phyloP scores from a whole-genome alignment of 2,113 vertebrate species.

The Felis catus region DNA sequence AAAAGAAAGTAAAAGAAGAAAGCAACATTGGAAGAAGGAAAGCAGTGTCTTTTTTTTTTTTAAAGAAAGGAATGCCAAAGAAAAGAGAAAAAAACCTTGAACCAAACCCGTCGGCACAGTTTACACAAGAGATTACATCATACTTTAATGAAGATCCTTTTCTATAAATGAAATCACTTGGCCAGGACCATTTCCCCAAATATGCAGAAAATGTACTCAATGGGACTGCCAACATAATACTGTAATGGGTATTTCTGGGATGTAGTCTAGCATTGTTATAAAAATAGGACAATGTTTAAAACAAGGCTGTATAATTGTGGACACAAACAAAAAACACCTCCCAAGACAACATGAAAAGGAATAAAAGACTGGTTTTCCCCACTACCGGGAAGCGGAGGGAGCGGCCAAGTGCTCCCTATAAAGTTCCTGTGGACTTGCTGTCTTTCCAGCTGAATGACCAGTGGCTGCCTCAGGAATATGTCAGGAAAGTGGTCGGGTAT shows the following conservation, averaged over 20 bases:
- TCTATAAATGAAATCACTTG: slow-evolving; percentile 52
- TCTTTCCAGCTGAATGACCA: neutral
- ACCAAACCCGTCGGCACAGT: neutral
- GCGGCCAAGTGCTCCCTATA: no score
- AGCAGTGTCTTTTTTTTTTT: neutral
- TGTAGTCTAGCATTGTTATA: neutral
- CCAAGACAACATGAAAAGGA: neutral
- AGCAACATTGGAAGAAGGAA: neutral
- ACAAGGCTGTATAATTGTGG: neutral
- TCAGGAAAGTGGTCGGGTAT: neutral
- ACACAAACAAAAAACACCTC: neutral
- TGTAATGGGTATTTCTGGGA: neutral
- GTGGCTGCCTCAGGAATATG: neutral
- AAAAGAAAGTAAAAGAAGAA: neutral
- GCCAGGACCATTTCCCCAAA: slow-evolving; percentile 18
- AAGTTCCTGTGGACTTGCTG: neutral
- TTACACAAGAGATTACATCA: slow-evolving; percentile 44
- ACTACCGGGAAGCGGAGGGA: neutral
- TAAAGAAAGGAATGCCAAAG: neutral
- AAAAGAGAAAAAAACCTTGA: neutral
- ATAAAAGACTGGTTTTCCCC: neutral
- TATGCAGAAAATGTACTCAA: slow-evolving; percentile 15
- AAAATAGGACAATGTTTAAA: neutral
- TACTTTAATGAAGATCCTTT: slow-evolving; percentile 40
- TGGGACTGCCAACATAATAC: neutral